Evolutionary conservation across 2,888 invertebrate genomes (phyloP), one percentile per base, ranked within the genome.

Genomic region (Epicampocera succincta): DNA sequence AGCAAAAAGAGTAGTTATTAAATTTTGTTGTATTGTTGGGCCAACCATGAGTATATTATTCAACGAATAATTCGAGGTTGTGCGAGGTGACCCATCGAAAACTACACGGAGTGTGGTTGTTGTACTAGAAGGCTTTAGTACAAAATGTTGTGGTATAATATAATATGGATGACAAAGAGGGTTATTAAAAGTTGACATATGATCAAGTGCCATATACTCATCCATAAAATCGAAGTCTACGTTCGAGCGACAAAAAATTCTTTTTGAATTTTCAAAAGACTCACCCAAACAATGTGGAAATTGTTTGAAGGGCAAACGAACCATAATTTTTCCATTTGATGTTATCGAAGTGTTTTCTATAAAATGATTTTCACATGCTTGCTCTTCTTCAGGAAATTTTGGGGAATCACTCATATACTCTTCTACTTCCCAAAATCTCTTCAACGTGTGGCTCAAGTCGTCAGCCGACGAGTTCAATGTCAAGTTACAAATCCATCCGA

Each of bases 11-110:
- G 77, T 83, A 1, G 50, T 63, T 1, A 72, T 75, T 17, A 80
- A 42, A 13, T 80, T 78, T 46, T 69, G 56, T 19, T 69, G 44
- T 13, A 69, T 56, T 13, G 69, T 56, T 13, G 63, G 63, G 33
- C 72, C 76, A 54, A 81, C 74, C 68, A 80, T 75, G 5, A 74
- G 42, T 5, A 76, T 76, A 25, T 81, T 48, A 46, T 84, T 83
- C 33, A 79, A 52, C 0, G 60, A 68, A 50, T 52, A 12, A 52
- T 42, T 75, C 21, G 66, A 60, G 0, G 75, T 25, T 17, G 29
- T 76, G 0, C 19, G 21, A 38, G 68, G 52, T 11, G 75, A 80
- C 9, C 77, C 77, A 74, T 80, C 78, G 29, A 80, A 83, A 9
- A 78, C 69, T 2, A 75, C 80, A 13, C 74, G 71, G 46, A 84